Percentiles rank a stretch among this genome's conserved stretches.
These are phyloP conservation scores for Sardina pilchardus DNA, from an alignment of 2,113 vertebrate species.

Conservation along the genomic window DNA sequence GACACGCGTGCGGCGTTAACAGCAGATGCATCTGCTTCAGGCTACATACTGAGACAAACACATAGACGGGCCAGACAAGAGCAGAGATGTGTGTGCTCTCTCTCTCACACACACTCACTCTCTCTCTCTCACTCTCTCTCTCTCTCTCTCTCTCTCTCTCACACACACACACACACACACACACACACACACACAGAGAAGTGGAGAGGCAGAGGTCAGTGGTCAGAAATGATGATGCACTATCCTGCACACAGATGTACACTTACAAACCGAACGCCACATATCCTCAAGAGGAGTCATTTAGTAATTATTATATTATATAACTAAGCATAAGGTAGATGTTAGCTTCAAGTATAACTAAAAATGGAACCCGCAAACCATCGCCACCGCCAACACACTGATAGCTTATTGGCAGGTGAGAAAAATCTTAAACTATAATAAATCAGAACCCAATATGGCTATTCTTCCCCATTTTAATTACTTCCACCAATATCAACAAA, in stretches of 20 bases:
- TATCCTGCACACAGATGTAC: background rate
- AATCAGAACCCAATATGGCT: background rate
- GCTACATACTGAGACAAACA: background rate
- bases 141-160: too few species aligned
- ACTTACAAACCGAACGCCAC: too few species aligned
- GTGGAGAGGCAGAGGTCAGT: background rate
- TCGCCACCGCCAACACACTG: background rate
- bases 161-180: too few species aligned
- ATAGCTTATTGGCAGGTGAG: background rate
- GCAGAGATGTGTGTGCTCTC: too few species aligned
- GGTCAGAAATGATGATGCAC: background rate
- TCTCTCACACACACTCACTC: too few species aligned
- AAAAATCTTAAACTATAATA: background rate
- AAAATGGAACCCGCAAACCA: background rate
- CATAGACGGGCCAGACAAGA: background rate
- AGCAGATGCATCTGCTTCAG: background rate
- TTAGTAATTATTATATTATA: background rate
- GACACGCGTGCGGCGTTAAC: too few species aligned
- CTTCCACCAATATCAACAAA: background rate
- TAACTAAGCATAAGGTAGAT: background rate
- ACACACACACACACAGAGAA: too few species aligned
- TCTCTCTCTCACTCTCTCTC: too few species aligned
- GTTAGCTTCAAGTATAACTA: background rate
- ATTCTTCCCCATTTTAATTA: background rate
- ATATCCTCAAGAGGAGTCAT: too few species aligned